A percentile compares a stretch with the other conserved stretches of the same genome.
phyloP scores from a whole-genome alignment of 1,140 invertebrate species.

The Eulimnadia texana region DNA sequence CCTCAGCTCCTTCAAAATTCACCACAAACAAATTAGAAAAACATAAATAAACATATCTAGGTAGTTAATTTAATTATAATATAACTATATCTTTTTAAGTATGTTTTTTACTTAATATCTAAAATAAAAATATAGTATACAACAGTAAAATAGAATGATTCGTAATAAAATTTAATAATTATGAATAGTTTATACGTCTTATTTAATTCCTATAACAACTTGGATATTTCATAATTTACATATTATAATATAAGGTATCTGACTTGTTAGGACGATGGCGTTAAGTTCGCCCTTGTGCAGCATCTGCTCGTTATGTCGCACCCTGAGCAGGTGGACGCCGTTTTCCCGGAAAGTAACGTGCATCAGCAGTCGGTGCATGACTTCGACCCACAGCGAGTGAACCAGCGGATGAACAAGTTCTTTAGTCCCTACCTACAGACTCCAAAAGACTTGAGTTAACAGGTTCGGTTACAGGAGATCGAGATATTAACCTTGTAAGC shows the following conservation, averaged over 20 bases:
- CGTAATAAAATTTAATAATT: no score
- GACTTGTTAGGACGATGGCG: slow-evolving; percentile 76
- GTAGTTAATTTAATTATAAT: no score
- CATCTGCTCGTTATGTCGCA: slow-evolving; percentile 57
- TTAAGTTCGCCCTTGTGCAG: slow-evolving; percentile 83
- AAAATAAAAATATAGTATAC: no score
- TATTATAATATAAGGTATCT: slow-evolving; percentile 24
- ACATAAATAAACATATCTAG: no score
- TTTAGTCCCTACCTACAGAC: slow-evolving; percentile 31
- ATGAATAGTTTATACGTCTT: no score
- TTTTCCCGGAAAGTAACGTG: slow-evolving; percentile 49
- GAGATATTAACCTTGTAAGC: slow-evolving; percentile 3
- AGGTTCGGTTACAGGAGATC: slow-evolving; percentile 9
- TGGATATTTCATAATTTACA: slow-evolving; percentile 14
- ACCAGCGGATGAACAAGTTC: slow-evolving; percentile 37
- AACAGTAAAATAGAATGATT: no score
- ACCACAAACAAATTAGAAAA: slow-evolving; percentile 18
- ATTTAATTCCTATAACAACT: no score
- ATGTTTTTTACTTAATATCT: no score
- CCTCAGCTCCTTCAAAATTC: slow-evolving; percentile 49
- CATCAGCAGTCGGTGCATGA: slow-evolving; percentile 44
- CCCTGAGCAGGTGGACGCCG: slow-evolving; percentile 66
- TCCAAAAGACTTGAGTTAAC: slow-evolving; percentile 18
- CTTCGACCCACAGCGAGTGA: slow-evolving; percentile 45
- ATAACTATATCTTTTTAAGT: no score